Base-by-base conservation (phyloP, 2,113 vertebrate species). In the Alexandromys fortis region DNA sequence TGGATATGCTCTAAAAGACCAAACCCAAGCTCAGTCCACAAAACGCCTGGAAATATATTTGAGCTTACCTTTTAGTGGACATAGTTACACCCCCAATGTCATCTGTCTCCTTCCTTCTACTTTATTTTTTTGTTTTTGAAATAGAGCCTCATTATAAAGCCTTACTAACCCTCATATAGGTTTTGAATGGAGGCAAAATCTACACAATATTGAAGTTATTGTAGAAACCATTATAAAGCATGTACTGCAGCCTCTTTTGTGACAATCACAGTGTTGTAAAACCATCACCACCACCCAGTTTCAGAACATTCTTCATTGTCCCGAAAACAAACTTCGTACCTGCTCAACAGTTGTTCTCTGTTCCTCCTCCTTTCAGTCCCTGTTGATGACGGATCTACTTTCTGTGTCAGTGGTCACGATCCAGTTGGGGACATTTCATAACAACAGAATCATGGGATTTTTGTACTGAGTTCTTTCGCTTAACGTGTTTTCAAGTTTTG, bases 171-270 rank as follows among this genome's bases (percentile, higher is more conserved):
- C 61, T 16, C 14, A 45, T 12, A 45, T 21, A 67, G 14, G 58
- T 33, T 86, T 85, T 47, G 38, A 67, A 45, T 67, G 9, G 28
- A 67, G 16, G 63, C 8, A 65, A 47, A 67, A 65, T 67, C 21
- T 67, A 45, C 4, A 47, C 38, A 86, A 47, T 21, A 67, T 12
- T 86, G 16, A 86, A 33, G 42, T 67, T 33, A 45, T 33, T 9
- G 3, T 86, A 21, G 38, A 33, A 86, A 12, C 61, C 11, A 33
- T 30, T 45, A 67, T 65, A 47, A 33, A 33, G 38, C 28, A 21
- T 12, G 4, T 0, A 11, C 21, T 21, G 16, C 38, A 67, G 58
- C 7, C 16, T 19, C 24, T 28, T 5, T 17, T 19, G n/a, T 3
- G 61, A 33, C 38, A 85, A 65, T 85, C 17, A 47, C 61, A 21